These are phyloP conservation scores for Aphidius gifuensis DNA, from an alignment of 1,140 invertebrate genomes.

Conservation along the genomic window DNA sequence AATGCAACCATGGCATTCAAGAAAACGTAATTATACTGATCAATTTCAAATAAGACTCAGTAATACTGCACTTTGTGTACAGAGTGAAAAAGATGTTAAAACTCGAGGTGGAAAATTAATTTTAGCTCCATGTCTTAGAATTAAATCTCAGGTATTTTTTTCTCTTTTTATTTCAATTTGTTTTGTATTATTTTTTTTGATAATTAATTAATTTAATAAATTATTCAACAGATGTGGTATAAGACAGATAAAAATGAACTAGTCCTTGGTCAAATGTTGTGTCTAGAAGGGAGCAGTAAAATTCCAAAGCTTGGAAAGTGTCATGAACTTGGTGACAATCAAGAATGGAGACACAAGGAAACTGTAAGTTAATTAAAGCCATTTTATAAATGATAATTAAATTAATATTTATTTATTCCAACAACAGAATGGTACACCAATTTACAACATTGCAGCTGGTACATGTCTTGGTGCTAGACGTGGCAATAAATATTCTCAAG, in stretches of 20 bases:
- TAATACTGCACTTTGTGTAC: constrained; percentile 70
- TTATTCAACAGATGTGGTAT: constrained; percentile 69
- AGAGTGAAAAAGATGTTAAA: constrained; percentile 76
- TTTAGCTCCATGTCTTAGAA: constrained; percentile 66
- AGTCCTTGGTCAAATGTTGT: constrained; percentile 79
- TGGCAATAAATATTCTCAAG: constrained; percentile 53
- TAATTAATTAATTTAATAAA: constrained; percentile 10
- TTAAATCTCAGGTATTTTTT: constrained; percentile 65
- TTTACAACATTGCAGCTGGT: constrained; percentile 84
- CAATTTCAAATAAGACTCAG: constrained; percentile 71
- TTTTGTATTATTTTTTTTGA: neutral
- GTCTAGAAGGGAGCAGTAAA: constrained; percentile 71
- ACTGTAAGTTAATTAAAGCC: constrained; percentile 53
- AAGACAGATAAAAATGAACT: constrained; percentile 83
- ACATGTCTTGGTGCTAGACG: constrained; percentile 70
- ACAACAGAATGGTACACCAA: constrained; percentile 64
- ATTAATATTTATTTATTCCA: constrained; percentile 30
- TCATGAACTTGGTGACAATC: constrained; percentile 84
- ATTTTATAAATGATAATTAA: constrained; percentile 3
- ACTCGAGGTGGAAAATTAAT: constrained; percentile 71
- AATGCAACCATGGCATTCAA: constrained; percentile 76
- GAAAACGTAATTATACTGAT: constrained; percentile 72
- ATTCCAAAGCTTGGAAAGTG: constrained; percentile 80
- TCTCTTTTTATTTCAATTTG: constrained; percentile 12
- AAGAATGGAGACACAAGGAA: constrained; percentile 81